Base-by-base conservation (phyloP, 1,140 invertebrate species). In the Papilio xuthus region DNA sequence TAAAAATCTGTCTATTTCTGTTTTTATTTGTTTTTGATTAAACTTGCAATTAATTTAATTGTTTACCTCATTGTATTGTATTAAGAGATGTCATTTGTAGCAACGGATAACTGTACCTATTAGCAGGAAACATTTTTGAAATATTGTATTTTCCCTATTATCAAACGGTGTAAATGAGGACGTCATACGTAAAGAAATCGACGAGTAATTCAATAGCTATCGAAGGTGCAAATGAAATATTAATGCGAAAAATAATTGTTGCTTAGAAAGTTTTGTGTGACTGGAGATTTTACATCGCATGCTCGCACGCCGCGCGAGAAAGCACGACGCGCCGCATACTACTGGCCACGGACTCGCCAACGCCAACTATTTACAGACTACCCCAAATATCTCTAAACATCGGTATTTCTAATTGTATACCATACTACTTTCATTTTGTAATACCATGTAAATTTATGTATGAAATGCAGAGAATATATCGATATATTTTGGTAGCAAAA, bases 191-290 rank as follows among this genome's bases (percentile, higher is more conserved):
- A 83, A 85, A 86, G 81, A 86, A 89, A 90, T 87, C 82, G 77
- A 81, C 69, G 69, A 79, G 81, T 85, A 83, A 88, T 85, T 87
- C 81, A 80, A 87, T 87, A 82, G 81, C 82, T 80, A 88, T 86
- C 82, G 84, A 84, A 86, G 81, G 83, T 87, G 83, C 82, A 86
- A 90, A 92, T 92, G 86, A 89, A 93, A 92, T 92, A 93, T 93
- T 91, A 90, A 93, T 92, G 90, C 86, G 85, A 89, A 91, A 90
- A 88, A 89, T 92, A 92, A 92, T 93, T 91, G 88, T 92, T 93
- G 89, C 90, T 90, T 93, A 93, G 92, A 93, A 93, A 93, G 92
- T 93, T 90, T 88, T 86, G 84, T 87, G 84, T 83, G 84, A 89
- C 84, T 88, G 82, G 88, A 92, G 88, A 91, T 89, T 87, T 85